Percentiles rank a stretch among this genome's conserved stretches.
Conservation (phyloP, 1,140 invertebrate genomes). For the Thalassaphorura encarpata region DNA sequence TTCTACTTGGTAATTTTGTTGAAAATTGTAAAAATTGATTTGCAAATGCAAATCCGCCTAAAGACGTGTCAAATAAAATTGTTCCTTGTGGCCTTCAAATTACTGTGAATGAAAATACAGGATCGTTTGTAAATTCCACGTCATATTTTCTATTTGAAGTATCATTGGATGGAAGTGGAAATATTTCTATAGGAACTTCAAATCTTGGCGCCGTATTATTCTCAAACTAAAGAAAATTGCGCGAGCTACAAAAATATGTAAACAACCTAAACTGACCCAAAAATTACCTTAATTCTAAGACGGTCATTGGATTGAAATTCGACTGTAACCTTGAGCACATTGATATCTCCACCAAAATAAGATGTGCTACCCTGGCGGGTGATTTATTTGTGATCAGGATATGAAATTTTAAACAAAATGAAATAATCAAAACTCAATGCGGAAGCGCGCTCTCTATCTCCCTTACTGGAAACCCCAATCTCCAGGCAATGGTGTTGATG, state of each 20-base stretch:
- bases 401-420: background rate
- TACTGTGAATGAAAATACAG: conserved; percentile 19
- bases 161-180: conserved; percentile 1
- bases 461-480: background rate
- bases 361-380: background rate
- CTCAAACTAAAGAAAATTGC: background rate
- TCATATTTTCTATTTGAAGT: conserved; percentile 6
- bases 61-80: conserved; percentile 18
- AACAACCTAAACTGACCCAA: background rate
- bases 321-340: background rate
- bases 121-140: conserved; percentile 5
- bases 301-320: conserved; percentile 14
- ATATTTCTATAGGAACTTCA: conserved; percentile 21
- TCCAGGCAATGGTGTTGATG: background rate
- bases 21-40: conserved; percentile 45
- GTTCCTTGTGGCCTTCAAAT: conserved; percentile 2
- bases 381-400: too few species aligned
- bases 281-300: conserved; percentile 11
- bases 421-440: too few species aligned
- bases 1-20: conserved; percentile 39
- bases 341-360: conserved; percentile 3
- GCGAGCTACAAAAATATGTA: background rate
- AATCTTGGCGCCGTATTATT: background rate
- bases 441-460: background rate
- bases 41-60: conserved; percentile 54